A percentile compares a stretch with the other conserved stretches of the same genome.
Conservation (phyloP, 2,888 invertebrate species). For the Mesorhabditis sp. region DNA sequence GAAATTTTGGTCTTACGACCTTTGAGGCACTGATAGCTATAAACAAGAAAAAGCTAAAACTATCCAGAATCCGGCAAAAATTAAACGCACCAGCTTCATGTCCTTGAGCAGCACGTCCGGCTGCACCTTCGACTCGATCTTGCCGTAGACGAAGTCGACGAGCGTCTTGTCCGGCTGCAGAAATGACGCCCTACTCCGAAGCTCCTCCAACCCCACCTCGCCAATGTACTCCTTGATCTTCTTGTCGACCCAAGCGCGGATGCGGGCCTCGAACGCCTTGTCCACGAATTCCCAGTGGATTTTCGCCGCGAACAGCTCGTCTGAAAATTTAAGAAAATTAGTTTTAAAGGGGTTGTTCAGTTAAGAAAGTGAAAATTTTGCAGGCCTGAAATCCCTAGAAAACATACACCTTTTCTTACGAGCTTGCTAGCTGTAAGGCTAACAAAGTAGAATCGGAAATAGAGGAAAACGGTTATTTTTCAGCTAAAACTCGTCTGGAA, state of each 20-base stretch:
- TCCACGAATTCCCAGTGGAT: conserved; percentile 84
- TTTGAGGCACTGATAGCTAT: no score
- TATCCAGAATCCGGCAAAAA: not conserved
- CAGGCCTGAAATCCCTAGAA: no score
- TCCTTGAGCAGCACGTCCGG: conserved; percentile 94
- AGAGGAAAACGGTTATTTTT: no score
- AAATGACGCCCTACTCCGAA: conserved; percentile 58
- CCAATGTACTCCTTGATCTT: conserved; percentile 95
- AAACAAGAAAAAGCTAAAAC: not conserved
- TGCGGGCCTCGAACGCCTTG: conserved; percentile 86
- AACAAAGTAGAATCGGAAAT: no score
- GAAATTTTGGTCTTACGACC: not conserved
- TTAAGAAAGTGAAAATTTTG: not conserved
- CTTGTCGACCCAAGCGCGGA: conserved; percentile 98
- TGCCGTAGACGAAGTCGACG: conserved; percentile 98
- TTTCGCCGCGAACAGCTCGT: conserved; percentile 87
- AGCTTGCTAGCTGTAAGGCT: no score
- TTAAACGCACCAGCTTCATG: conserved; percentile 82
- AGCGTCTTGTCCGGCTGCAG: conserved; percentile 93
- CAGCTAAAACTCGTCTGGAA: no score
- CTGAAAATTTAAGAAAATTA: conserved; percentile 58
- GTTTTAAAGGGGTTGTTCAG: not conserved
- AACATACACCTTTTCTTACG: no score
- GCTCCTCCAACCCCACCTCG: not conserved
- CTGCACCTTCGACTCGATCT: conserved; percentile 85